Base-by-base conservation (phyloP, 2,888 invertebrate species). In the Ariolimax columbianus region DNA sequence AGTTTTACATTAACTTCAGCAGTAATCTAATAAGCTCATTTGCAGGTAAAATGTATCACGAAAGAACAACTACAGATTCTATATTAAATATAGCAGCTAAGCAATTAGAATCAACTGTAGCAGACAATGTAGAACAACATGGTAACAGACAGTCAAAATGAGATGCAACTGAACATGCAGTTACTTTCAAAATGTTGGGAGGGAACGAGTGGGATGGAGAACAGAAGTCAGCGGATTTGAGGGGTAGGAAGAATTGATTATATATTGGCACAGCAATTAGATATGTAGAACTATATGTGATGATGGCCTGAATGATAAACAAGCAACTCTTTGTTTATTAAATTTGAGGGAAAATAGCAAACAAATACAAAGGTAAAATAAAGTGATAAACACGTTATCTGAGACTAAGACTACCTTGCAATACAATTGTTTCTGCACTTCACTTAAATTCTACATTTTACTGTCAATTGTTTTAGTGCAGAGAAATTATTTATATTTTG, bases 121-220 rank as follows among this genome's bases (percentile, higher is more conserved):
- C 23, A 40, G 38, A 47, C 36, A 33, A 70, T 38, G 59, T 30
- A 19, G 47, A 72, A 59, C n/a, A 63, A 30, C 30, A 47, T 14
- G 11, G 55, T 23, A 51, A 73, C 14, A 3, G 36, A 30, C 9
- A n/a, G n/a, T 59, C n/a, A 63, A 23, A 63, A 38, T 1, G 38
- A 63, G n/a, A 81, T 81, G 55, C 51, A 38, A 68, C 38, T 72
- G 72, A 72, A 72, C 81, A 81, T 72, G 72, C 72, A 81, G 26
- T 26, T 72, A 72, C 51, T 81, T 36, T 36, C 17, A 36, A n/a
- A 26, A 51, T 43, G 30, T 66, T 14, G 6, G n/a, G n/a, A 66
- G 26, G 17, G 9, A 66, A n/a, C 47, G 19, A 19, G 17, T n/a
- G n/a, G 68, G 68, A 36, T 19, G 43, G 73, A 40, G 26, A 47